Percentiles rank a stretch among this genome's conserved stretches.
Conservation (phyloP, 53 echinoderm and acorn worm genomes). For the Apostichopus leukothele region DNA sequence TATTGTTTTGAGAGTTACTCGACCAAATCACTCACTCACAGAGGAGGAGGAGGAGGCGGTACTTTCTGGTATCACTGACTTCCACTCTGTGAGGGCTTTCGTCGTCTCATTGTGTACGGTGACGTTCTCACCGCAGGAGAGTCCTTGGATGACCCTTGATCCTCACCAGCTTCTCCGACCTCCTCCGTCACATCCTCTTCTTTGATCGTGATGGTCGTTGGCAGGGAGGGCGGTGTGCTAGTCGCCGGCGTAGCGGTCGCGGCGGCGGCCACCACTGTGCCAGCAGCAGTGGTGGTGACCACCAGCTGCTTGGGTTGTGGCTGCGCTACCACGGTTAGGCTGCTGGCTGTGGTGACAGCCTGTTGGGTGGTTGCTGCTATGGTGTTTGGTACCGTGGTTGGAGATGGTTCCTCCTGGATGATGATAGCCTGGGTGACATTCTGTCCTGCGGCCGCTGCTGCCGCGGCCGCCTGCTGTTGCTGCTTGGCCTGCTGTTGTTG, state of each 20-base stretch:
- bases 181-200: conserved; percentile 12
- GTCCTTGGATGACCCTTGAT: conserved; percentile 13
- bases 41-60: too few species aligned
- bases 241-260: conserved; percentile 55
- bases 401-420: conserved; percentile 29
- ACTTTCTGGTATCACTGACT: not conserved
- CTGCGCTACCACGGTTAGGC: conserved; percentile 12
- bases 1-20: too few species aligned
- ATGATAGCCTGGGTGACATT: conserved; percentile 38
- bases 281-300: conserved; percentile 38
- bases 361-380: conserved; percentile 19
- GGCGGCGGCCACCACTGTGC: conserved; percentile 42
- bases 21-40: too few species aligned
- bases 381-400: conserved; percentile 29
- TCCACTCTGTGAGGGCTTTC: conserved; percentile 79
- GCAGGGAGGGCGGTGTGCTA: conserved; percentile 1
- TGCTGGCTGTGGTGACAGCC: conserved; percentile 16
- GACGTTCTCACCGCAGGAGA: conserved; percentile 60
- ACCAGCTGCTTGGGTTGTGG: conserved; percentile 49
- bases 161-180: conserved; percentile 1
- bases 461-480: not conserved
- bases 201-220: conserved; percentile 30
- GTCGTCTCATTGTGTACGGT: conserved; percentile 90
- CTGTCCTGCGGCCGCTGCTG: conserved; percentile 21
- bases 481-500: conserved; percentile 2